A percentile compares a stretch with the other conserved stretches of the same genome.
phyloP scores from a whole-genome alignment of 2,797 vertebrate genomes.

The Australoheros facetus region DNA sequence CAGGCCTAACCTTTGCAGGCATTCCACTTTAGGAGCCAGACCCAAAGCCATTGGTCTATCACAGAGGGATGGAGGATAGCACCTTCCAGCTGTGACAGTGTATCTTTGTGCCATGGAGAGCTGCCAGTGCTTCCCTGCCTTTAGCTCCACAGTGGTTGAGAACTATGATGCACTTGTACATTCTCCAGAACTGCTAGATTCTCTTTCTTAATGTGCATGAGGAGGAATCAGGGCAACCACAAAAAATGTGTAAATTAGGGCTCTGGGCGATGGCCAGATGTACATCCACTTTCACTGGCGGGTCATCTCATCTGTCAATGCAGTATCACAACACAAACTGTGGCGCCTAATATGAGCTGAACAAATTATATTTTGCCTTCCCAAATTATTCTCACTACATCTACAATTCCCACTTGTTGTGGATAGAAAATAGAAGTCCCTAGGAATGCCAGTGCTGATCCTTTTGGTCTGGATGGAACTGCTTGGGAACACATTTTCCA shows the following conservation, averaged over 20 bases:
- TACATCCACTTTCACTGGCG: background rate
- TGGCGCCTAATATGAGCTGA: background rate
- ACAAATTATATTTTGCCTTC: background rate
- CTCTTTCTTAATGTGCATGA: background rate
- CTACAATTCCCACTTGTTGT: background rate
- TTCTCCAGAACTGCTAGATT: background rate
- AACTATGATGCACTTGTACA: background rate
- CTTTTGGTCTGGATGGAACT: background rate
- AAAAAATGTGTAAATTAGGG: background rate
- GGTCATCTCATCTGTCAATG: conserved; percentile 1
- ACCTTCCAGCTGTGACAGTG: background rate
- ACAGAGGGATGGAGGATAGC: background rate
- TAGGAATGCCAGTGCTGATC: background rate
- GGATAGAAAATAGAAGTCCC: background rate
- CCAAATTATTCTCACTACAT: background rate
- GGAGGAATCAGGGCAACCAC: background rate
- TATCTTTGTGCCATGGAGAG: background rate
- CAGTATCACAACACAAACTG: background rate
- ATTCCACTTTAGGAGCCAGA: background rate
- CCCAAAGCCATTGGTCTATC: background rate
- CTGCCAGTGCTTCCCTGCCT: background rate
- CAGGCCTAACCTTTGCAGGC: background rate
- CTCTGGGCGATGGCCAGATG: background rate
- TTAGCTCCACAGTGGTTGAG: background rate
- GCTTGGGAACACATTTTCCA: background rate